phyloP scores from a whole-genome alignment of 2,797 vertebrate genomes.

The Pangasius krempfi region DNA sequence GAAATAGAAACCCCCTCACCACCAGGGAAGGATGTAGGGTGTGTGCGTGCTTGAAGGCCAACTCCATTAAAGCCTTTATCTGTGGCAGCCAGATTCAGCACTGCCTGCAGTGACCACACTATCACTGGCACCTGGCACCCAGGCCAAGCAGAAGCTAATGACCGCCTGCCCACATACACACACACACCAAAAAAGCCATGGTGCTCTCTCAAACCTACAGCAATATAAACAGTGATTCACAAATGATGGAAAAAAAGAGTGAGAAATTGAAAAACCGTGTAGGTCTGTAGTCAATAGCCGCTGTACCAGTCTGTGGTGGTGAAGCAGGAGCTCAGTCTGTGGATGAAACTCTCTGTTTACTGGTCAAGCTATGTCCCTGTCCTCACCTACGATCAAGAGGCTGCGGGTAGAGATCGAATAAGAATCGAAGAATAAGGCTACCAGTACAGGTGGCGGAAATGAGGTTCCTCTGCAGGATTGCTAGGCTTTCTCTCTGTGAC shows the following conservation, averaged over 20 bases:
- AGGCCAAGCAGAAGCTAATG: constrained; percentile 16
- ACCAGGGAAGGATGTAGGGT: background rate
- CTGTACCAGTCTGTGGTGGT: background rate
- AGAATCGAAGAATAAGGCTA: too few species aligned
- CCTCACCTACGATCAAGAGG: background rate
- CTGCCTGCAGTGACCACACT: constrained; percentile 38
- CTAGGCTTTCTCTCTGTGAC: background rate
- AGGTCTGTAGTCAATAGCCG: background rate
- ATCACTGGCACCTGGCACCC: constrained; percentile 24
- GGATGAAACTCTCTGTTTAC: background rate
- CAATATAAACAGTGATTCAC: background rate
- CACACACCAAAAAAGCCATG: background rate
- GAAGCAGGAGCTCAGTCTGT: background rate
- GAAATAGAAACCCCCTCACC: background rate
- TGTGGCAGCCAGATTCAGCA: constrained; percentile 49
- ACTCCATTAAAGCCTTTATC: constrained; percentile 62
- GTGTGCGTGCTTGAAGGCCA: constrained; percentile 15
- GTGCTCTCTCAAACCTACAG: background rate
- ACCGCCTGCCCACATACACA: background rate
- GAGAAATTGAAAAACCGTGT: background rate
- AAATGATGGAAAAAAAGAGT: background rate
- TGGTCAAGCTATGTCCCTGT: background rate
- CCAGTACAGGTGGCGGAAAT: background rate
- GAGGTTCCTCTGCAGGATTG: background rate
- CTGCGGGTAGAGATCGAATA: background rate